Evolutionary conservation across 2,797 vertebrate genomes (phyloP), one percentile per base, ranked within the genome.

Genomic region (Uromys caudimaculatus): DNA sequence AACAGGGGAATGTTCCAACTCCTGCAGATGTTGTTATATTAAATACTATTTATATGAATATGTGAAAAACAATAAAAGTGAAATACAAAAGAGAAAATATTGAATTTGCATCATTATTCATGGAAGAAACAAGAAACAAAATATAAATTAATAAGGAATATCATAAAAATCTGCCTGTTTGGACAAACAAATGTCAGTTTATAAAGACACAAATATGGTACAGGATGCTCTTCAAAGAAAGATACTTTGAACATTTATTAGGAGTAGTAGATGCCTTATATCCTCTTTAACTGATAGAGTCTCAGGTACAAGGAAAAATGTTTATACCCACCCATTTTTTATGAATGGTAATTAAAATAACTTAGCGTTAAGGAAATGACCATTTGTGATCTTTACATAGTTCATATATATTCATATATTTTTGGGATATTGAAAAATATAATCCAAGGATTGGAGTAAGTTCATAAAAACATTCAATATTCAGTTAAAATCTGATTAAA

Each of bases 391-490:
- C 27, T 69, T 73, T 5, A 29, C 54, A 77, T 24, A 56, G 38
- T 94, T 96, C n/a, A 50, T 73, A 84, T 52, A 35, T 93, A 87
- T 75, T 69, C 16, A 69, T n/a, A 69, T n/a, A 69, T 13, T 32
- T 91, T 93, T 95, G 54, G 88, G 90, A 19, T 77, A 27, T 73
- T 90, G 71, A 95, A 92, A 94, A 96, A 71, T 60, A 76, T 27
- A 93, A 90, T 44, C 19, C 35, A 67, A 84, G 29, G 19, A 78
- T 62, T 89, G 3, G 7, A 93, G 9, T 60, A 81, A 91, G 44
- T 56, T 94, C 73, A 96, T 56, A 24, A 87, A 89, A 78, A 41
- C 17, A 86, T 81, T 95, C 54, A 58, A 69, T 97, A 93, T 92
- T 87, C 23, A 82, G 21, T 87, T 75, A 89, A 85, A 88, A 92